Percentiles rank a stretch among this genome's conserved stretches.
Conservation (phyloP, 2,113 vertebrate genomes). For the Rattus norvegicus region GRCr8 NC_086019.1:50162001-50162500, state of each 20-base stretch:
- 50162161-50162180: background rate
- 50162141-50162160: background rate
- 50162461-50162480: too few species aligned
- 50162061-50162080: conserved; percentile 91
- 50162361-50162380: background rate
- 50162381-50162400: too few species aligned
- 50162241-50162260: background rate
- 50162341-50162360: background rate
- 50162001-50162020: conserved; percentile 99
- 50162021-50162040: conserved; percentile 89
- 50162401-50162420: background rate
- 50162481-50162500: too few species aligned
- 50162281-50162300: background rate
- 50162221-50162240: background rate
- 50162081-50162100: background rate
- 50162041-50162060: conserved; percentile 92
- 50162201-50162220: background rate
- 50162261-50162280: background rate
- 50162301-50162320: background rate
- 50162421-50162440: background rate
- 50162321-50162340: too few species aligned
- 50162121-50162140: background rate
- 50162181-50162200: background rate
- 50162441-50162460: conserved; percentile 85
- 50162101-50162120: background rate